Conservation (phyloP, 2,113 vertebrate species). For the Pycnonotus jocosus region DNA sequence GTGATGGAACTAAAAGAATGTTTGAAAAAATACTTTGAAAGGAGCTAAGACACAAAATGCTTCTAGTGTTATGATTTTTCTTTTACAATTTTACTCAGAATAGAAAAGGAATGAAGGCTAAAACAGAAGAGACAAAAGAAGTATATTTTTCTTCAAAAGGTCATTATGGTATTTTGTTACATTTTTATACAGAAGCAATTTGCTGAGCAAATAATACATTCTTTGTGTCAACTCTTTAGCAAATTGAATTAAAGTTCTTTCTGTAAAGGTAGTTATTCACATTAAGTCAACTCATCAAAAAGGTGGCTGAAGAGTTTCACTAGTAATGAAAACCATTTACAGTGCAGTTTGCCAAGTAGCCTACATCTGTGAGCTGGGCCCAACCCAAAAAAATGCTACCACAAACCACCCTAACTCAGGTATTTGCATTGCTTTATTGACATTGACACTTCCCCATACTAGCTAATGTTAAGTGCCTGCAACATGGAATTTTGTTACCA, state of each 20-base stretch:
- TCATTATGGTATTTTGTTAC: neutral
- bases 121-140: neutral
- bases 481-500: fast-evolving
- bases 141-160: neutral
- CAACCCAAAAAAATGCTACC: neutral
- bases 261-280: neutral
- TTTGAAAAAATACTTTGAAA: neutral
- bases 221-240: neutral
- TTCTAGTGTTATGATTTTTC: neutral
- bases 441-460: neutral
- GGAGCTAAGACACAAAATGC: neutral
- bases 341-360: neutral
- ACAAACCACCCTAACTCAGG: neutral
- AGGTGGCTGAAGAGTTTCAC: neutral
- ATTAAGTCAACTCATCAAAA: slow-evolving; percentile 4
- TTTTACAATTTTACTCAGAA: neutral
- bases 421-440: neutral
- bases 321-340: neutral
- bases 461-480: neutral
- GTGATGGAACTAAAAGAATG: neutral
- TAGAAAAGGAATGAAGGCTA: neutral
- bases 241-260: slow-evolving; percentile 1
- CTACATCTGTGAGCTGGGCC: neutral
- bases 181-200: neutral
- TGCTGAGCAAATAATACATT: neutral